Evolutionary conservation across 2,113 vertebrate species (phyloP).

Genomic region (Limnothrissa miodon): DNA sequence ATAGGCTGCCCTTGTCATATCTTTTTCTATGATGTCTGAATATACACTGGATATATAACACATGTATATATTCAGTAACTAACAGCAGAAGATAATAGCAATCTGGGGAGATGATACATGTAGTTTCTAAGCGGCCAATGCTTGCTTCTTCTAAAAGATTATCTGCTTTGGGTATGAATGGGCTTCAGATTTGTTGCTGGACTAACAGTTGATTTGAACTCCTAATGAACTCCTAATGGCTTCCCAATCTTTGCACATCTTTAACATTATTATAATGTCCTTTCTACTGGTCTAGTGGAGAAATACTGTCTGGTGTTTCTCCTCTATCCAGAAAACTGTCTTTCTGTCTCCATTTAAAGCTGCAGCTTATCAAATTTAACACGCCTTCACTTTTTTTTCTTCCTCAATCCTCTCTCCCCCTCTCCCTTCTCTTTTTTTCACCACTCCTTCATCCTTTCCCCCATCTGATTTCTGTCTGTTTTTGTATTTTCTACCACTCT

Average conservation of each 20-base stretch:
- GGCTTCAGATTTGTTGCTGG: not conserved
- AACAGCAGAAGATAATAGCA: not conserved
- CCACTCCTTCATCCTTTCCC: constrained; percentile 46
- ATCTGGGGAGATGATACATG: not conserved
- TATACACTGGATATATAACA: not conserved
- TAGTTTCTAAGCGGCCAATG: not conserved
- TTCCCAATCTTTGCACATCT: not conserved
- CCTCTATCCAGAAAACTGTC: constrained; percentile 4
- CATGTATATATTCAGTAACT: not conserved
- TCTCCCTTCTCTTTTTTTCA: constrained; percentile 47
- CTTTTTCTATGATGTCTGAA: not conserved
- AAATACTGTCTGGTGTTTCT: not conserved
- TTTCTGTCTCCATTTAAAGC: constrained; percentile 55
- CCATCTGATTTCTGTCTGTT: constrained; percentile 18
- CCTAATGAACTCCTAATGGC: not conserved
- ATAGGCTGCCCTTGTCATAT: not conserved
- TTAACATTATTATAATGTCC: not conserved
- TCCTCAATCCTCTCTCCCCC: constrained; percentile 19
- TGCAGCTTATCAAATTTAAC: constrained; percentile 62
- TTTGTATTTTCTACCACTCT: constrained; percentile 8
- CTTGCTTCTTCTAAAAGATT: not conserved
- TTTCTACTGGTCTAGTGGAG: not conserved
- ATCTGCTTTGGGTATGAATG: not conserved
- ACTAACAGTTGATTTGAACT: not conserved
- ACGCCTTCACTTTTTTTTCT: constrained; percentile 67